Conservation (phyloP, 1,140 invertebrate genomes). For the Drosophila melanica region DNA sequence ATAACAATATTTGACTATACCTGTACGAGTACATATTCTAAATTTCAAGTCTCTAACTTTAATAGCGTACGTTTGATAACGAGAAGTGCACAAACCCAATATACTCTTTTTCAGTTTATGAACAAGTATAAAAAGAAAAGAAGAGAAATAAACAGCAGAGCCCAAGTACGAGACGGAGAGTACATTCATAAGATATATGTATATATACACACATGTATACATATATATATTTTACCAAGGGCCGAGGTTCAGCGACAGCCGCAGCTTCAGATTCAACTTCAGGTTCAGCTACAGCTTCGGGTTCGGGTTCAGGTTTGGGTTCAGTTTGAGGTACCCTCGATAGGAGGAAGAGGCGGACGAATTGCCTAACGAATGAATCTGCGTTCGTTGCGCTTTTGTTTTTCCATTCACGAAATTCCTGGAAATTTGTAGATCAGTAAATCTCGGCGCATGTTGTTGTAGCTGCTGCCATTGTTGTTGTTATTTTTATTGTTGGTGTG, state of each 20-base stretch:
- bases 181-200: slow-evolving; percentile 69
- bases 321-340: slow-evolving; percentile 53
- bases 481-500: background rate
- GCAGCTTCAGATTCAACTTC: slow-evolving; percentile 48
- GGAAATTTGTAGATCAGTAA: slow-evolving; percentile 81
- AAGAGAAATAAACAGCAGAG: slow-evolving; percentile 1
- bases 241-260: slow-evolving; percentile 61
- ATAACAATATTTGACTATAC: too few relatives aligned
- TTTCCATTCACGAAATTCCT: slow-evolving; percentile 77
- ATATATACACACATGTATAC: background rate
- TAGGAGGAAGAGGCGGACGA: slow-evolving; percentile 56
- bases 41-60: too few relatives aligned
- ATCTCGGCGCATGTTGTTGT: slow-evolving; percentile 54
- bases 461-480: slow-evolving; percentile 16
- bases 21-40: too few relatives aligned
- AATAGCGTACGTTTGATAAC: too few relatives aligned
- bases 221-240: slow-evolving; percentile 38
- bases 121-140: too few relatives aligned
- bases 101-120: too few relatives aligned
- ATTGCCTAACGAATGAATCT: slow-evolving; percentile 25
- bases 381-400: slow-evolving; percentile 72
- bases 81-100: too few relatives aligned
- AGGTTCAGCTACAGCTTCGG: slow-evolving; percentile 48
- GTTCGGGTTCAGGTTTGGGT: slow-evolving; percentile 47
- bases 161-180: slow-evolving; percentile 63